Evolutionary conservation across 1,140 invertebrate species (phyloP).

Genomic region (Anthonomus grandis): DNA sequence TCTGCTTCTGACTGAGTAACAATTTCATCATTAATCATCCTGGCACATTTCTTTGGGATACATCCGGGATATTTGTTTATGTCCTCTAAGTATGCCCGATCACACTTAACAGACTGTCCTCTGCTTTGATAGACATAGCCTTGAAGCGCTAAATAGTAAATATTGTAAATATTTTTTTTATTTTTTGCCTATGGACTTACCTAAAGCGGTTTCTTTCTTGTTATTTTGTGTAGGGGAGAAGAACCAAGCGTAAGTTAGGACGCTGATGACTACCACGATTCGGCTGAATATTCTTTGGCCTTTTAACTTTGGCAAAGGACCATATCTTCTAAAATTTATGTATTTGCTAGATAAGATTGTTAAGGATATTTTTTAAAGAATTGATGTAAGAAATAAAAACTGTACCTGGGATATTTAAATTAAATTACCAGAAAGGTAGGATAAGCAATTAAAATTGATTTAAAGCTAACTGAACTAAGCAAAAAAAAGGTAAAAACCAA

Average conservation of each 20-base stretch:
- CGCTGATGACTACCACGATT: constrained; percentile 52
- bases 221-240: constrained; percentile 61
- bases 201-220: constrained; percentile 52
- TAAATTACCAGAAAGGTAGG: too few relatives aligned
- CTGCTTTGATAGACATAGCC: constrained; percentile 58
- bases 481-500: too few relatives aligned
- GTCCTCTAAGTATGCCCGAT: constrained; percentile 57
- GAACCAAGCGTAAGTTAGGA: constrained; percentile 62
- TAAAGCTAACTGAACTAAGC: too few relatives aligned
- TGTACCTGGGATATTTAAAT: too few relatives aligned
- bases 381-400: too few relatives aligned
- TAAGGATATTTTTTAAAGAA: too few relatives aligned
- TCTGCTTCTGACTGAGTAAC: constrained; percentile 64
- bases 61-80: constrained; percentile 60
- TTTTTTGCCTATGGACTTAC: neutral
- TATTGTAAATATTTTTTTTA: neutral
- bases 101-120: constrained; percentile 60
- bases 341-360: too few relatives aligned
- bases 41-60: constrained; percentile 70
- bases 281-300: constrained; percentile 47
- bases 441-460: too few relatives aligned
- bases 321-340: constrained; percentile 43
- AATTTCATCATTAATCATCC: constrained; percentile 72
- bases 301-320: constrained; percentile 44
- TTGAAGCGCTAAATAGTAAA: constrained; percentile 59